Base-by-base conservation (phyloP, 2,797 vertebrate genomes). In the Lophura swinhoii region DNA sequence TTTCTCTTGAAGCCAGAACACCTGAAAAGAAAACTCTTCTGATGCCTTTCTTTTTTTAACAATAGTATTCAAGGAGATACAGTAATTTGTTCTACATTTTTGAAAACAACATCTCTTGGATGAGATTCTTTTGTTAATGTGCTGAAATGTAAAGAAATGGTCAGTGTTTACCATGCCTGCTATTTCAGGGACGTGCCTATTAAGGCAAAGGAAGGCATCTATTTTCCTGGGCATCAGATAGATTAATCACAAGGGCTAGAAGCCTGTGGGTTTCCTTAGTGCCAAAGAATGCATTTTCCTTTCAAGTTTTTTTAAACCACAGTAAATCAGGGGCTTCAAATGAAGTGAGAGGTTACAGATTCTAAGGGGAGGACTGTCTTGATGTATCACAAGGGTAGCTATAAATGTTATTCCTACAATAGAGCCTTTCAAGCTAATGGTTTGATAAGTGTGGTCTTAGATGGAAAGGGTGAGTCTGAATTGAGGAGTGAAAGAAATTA, bases 311-410 rank as follows among this genome's bases (percentile, higher is more conserved):
- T 83, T 87, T 74, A 84, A 95, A 86, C 79, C 73, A 70, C 76
- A 87, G 5, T 67, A 73, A 83, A 87, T 60, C 35, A 83, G 88
- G 37, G 59, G 33, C 82, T 96, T 94, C 63, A 89, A 67, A 75
- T 91, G 80, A 80, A 94, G 72, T 12, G 24, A 80, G 69, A 78
- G 73, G 83, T 68, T 91, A 92, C 55, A 89, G 82, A 69, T 91
- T 89, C 60, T 68, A 82, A 84, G 87, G 59, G 83, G 41, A 71
- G 49, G 22, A n/a, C 46, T 41, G 31, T 39, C 73, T 91, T 91
- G 84, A 64, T 88, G 24, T 2, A 76, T 71, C 63, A 68, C 1
- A 13, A 9, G 10, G 63, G 21, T 72, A 78, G 43, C 84, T 80
- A 37, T 80, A 94, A 94, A 72, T 81, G 67, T 83, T 87, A 70